Evolutionary conservation across 1,140 invertebrate genomes (phyloP), one percentile per base, ranked within the genome.

Genomic region (Heliconius hewitsoni): DNA sequence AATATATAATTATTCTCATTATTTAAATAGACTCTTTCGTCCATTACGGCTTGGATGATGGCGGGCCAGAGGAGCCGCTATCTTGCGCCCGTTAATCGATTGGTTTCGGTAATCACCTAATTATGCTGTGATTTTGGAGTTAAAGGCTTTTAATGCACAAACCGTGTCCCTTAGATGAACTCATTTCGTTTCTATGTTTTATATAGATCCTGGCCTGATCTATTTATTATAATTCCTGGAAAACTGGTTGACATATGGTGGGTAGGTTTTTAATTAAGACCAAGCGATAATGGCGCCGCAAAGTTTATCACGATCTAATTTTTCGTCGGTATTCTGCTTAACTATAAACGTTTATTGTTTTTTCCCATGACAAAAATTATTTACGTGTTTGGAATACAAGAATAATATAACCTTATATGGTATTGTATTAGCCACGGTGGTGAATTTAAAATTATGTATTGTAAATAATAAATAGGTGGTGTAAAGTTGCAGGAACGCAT

Each of bases 1-100:
- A 93, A 91, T 90, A 89, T 90, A 89, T 94, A 93, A 94, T 94
- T 93, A 94, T 93, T 91, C 90, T 93, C 91, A 94, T 93, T 94
- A 94, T 93, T 92, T 90, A 92, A 93, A 93, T 94, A 93, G 90
- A 89, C 91, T 92, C 91, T 93, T 93, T 93, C 88, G 83, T 89
- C 87, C 89, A 91, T 93, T 91, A 89, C 60, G 85, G 86, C 86
- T 83, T 83, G 83, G 85, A 88, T 93, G 92, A 93, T 93, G 90
- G 87, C 85, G 88, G 87, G 84, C 76, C 82, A 86, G 87, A 85
- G 86, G 81, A 83, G 89, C 88, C 88, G 90, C 89, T 92, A 92
- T 92, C 91, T 90, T 84, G 86, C 84, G 90, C 90, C 93, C 89
- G 91, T 93, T 93, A 93, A 94, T 93, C 92, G 93, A 94, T 94